phyloP scores from a whole-genome alignment of 2,113 vertebrate species.

The Notechis scutatus region DNA sequence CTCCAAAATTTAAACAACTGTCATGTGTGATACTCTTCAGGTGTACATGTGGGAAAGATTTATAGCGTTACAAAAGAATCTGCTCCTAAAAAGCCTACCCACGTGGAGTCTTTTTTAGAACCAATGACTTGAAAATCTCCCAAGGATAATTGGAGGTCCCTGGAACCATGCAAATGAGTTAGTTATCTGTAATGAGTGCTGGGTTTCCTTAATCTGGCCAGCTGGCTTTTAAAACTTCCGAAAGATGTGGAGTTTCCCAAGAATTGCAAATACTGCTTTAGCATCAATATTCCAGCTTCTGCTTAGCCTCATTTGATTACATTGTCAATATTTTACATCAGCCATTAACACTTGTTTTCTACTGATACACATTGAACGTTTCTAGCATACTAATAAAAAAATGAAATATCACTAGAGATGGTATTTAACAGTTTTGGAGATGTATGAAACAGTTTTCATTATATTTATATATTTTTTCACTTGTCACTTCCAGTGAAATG shows the following conservation, averaged over 20 bases:
- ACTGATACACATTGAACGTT: not conserved
- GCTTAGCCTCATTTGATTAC: not conserved
- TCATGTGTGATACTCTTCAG: constrained; percentile 79
- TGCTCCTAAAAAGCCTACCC: constrained; percentile 75
- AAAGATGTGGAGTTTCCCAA: constrained; percentile 49
- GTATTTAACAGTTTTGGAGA: not conserved
- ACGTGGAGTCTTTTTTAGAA: constrained; percentile 69
- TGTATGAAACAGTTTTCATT: not conserved
- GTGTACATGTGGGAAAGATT: constrained; percentile 81
- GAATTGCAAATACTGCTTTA: constrained; percentile 13
- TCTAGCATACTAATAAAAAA: not conserved
- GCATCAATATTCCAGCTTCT: not conserved
- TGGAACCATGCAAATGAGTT: constrained; percentile 68
- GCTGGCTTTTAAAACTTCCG: constrained; percentile 65
- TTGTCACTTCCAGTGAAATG: not conserved
- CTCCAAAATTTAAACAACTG: constrained; percentile 82
- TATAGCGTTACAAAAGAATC: constrained; percentile 75
- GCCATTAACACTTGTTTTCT: not conserved
- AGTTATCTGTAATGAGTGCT: constrained; percentile 66
- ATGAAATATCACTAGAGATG: not conserved
- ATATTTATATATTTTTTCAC: not conserved
- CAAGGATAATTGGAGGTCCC: constrained; percentile 76
- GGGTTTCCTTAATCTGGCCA: constrained; percentile 73
- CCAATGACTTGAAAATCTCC: constrained; percentile 62
- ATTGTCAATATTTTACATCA: not conserved